Conservation (phyloP, 2,113 vertebrate genomes). For the Microcebus griseorufus region DNA sequence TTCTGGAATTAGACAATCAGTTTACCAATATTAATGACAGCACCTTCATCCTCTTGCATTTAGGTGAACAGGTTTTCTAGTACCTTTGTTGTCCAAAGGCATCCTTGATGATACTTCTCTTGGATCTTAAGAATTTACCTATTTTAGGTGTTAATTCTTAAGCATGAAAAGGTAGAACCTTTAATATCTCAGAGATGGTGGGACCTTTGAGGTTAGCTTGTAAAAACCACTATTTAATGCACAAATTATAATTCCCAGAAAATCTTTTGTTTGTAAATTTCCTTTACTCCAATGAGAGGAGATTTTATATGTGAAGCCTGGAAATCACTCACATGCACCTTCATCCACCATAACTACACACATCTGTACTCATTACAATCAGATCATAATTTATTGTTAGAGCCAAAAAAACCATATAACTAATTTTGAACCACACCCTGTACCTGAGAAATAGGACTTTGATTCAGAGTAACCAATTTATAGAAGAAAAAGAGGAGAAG, state of each 20-base stretch:
- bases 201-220: background rate
- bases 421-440: background rate
- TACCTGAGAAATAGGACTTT: background rate
- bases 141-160: background rate
- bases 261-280: background rate
- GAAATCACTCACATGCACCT: background rate
- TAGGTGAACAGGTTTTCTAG: background rate
- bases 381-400: background rate
- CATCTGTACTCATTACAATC: background rate
- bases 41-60: background rate
- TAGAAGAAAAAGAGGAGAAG: background rate
- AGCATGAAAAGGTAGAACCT: background rate
- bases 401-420: background rate
- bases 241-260: background rate
- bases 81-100: background rate
- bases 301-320: background rate
- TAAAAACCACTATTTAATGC: background rate
- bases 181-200: background rate
- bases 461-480: background rate
- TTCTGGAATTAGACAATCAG: background rate
- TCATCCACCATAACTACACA: background rate
- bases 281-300: background rate
- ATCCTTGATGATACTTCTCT: background rate
- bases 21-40: background rate
- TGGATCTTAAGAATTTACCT: background rate